Conservation (phyloP, 1,140 invertebrate species). For the Periplaneta americana region DNA sequence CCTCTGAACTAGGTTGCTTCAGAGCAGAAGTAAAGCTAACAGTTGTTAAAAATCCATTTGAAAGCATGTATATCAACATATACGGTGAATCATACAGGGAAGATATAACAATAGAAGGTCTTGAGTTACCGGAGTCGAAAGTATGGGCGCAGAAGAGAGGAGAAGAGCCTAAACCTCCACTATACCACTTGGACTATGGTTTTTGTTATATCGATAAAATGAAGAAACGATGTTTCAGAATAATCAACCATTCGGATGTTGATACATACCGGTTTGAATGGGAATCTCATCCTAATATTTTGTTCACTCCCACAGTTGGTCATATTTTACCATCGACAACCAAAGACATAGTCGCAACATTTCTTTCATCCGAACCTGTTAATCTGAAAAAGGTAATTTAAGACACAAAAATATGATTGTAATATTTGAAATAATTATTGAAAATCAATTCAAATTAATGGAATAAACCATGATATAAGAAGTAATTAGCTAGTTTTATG, state of each 20-base stretch:
- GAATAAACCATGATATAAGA: no score
- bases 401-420: no score
- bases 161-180: neutral
- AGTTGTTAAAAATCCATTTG: constrained; percentile 31
- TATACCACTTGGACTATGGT: neutral
- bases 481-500: no score
- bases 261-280: constrained; percentile 29
- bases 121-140: neutral
- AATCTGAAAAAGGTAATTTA: constrained; percentile 24
- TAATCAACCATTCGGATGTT: neutral
- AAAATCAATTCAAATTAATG: no score
- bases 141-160: neutral
- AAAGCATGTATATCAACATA: constrained; percentile 26
- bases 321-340: constrained; percentile 26
- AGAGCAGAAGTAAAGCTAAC: neutral
- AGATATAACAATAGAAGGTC: constrained; percentile 16
- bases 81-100: constrained; percentile 29
- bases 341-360: constrained; percentile 29
- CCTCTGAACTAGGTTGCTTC: neutral
- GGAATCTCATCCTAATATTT: constrained; percentile 24
- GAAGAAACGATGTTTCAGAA: neutral
- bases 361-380: constrained; percentile 25
- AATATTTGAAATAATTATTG: no score
- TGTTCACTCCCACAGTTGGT: constrained; percentile 30
- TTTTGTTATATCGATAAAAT: neutral